Base-by-base conservation (phyloP, 2,888 invertebrate species). In the Acanthosepion pharaonis region DNA sequence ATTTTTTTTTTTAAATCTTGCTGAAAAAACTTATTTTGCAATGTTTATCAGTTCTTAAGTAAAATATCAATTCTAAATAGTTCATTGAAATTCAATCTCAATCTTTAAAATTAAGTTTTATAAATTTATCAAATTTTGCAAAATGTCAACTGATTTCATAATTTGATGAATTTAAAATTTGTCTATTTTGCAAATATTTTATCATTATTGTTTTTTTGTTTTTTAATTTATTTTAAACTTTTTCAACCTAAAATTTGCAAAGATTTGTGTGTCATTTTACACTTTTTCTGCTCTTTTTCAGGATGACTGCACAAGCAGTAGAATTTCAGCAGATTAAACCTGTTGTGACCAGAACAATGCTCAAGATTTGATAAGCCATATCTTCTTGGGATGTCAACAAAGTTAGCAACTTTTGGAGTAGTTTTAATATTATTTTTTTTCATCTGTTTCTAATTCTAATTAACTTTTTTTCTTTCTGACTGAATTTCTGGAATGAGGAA, bases 231-330 rank as follows among this genome's bases (percentile, higher is more conserved):
- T 42, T 49, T 93, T 93, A 2, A n/a, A n/a, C 5, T 42, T 94
- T 28, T 91, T n/a, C n/a, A n/a, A n/a, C n/a, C n/a, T n/a, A n/a
- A 25, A 33, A 49, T 78, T 91, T 1, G 3, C 20, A 59, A 5
- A 59, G 20, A 3, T 94, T 33, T 94, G 20, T 49, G 9, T 51
- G 59, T 94, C 25, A 93, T 23, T 93, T 51, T 51, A 78, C 95
- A 78, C 95, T 95, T 15, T 78, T 78, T 33, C n/a, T 78, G n/a
- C 33, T 78, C n/a, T 78, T n/a, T 78, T 78, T 78, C 96, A 97
- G 97, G 0, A 97, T 98, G 96, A 98, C 98, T 55, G 98, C 98
- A 94, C 98, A 98, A 96, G 98, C 98, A 0, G 97, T 98, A 95
- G 98, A 98, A 95, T 98, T 98, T 94, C 98, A 98, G 94, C 97